Base-by-base conservation (phyloP, 2,113 vertebrate species). In the Phalacrocorax aristotelis region DNA sequence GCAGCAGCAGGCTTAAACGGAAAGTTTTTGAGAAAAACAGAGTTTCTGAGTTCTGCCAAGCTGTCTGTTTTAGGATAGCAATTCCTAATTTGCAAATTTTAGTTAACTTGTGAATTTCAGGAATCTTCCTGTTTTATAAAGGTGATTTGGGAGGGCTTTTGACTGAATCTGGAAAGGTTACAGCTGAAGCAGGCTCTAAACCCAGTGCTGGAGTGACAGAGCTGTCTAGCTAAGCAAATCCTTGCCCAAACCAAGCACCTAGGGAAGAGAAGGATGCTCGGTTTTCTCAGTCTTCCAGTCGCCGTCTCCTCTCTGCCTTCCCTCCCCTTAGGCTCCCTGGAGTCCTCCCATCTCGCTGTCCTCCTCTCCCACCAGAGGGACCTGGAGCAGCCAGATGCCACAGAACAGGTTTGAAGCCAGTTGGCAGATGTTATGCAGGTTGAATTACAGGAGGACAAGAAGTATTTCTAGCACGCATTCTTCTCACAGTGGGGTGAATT, bases 331-430 rank as follows among this genome's bases (percentile, higher is more conserved):
- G 55, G n/a, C 29, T 87, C 17, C 13, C 38, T 4, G 6, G 4
- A 36, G 42, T 64, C n/a, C 40, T 90, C 49, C 29, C 3, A 0
- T 64, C 70, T 81, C 42, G 6, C 32, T 20, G 2, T 46, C 30
- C 13, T 80, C 40, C 66, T 69, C 32, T 54, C 38, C 74, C 27
- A 49, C 18, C 3, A 48, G 2, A 58, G 70, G 36, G 15, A 64
- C 44, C 15, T 57, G 79, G 79, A 49, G 66, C 55, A 65, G 80
- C 68, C 72, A 46, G 27, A 40, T 81, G 86, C 68, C 80, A 64
- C 60, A 42, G 72, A 90, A 75, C 87, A 91, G 83, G 83, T 94
- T 94, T 93, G 83, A 66, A 92, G 87, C 21, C 44, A 22, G 81
- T 52, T 8, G 4, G 46, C 29, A 40, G 54, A 65, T 36, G 52